Base-by-base conservation (phyloP, 2,888 invertebrate genomes). In the Agapostemon virescens region DNA sequence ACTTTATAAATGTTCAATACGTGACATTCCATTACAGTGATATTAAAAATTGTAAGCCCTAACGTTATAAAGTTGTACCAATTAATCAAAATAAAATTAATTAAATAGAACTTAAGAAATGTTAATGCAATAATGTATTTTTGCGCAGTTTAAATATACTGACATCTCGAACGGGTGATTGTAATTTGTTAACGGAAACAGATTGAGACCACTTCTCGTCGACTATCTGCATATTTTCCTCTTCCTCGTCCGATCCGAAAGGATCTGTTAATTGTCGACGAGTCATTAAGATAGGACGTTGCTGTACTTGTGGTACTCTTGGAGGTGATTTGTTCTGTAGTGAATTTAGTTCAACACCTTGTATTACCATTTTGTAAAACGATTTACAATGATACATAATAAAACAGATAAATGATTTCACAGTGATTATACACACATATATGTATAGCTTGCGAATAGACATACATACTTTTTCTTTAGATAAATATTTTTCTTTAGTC, bases 231-330 rank as follows among this genome's bases (percentile, higher is more conserved):
- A 92, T 90, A 79, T 92, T 92, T 82, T 91, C 85, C 42, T 93
- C 93, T 40, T 97, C 96, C 30, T 97, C 97, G 89, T 98, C 97
- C 40, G 98, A 98, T 69, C 97, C 98, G 93, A 98, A 97, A 0
- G 98, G 98, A 93, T 98, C 98, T 9, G 96, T 96, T 84, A 97
- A 93, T 92, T 98, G 97, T 74, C 97, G 95, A 85, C 97, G 95
- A 0, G 97, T 97, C 97, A 98, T 97, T 86, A 97, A 93, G 88
- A 84, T 94, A 90, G 82, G 93, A 88, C 85, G 94, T 74, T 90
- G 90, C 71, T 90, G 91, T 76, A 87, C 88, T 72, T 88, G 87
- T 55, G 87, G 89, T 77, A 85, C 85, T 82, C 87, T 91, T 42
- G 93, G 91, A 49, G 93, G 93, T 67, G 93, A 93, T 87, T 93